Conservation (phyloP, 2,888 invertebrate species). For the Miltochrista miniata region DNA sequence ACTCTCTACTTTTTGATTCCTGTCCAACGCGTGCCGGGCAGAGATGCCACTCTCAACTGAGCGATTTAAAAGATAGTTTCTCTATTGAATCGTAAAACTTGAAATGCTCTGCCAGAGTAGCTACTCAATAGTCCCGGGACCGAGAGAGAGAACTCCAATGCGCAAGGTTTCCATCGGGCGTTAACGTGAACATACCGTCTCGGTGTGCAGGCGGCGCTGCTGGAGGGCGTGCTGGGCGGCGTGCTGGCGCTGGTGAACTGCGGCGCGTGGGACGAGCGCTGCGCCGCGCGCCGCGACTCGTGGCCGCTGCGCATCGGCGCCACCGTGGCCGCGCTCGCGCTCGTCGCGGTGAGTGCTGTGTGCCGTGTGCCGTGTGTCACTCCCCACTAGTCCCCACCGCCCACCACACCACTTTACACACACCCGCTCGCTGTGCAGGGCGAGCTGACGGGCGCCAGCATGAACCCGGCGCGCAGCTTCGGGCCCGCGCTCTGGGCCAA, state of each 20-base stretch:
- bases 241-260: conserved; percentile 87
- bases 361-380: too few relatives aligned
- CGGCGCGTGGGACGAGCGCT: conserved; percentile 88
- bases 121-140: too few relatives aligned
- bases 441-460: conserved; percentile 87
- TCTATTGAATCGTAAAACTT: too few relatives aligned
- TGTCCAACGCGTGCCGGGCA: too few relatives aligned
- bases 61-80: too few relatives aligned
- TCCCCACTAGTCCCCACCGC: not conserved
- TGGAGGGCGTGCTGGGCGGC: conserved; percentile 86
- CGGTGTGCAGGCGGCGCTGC: conserved; percentile 74
- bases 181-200: too few relatives aligned
- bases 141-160: too few relatives aligned
- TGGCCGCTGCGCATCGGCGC: conserved; percentile 86
- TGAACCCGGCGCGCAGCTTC: conserved; percentile 88
- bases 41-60: too few relatives aligned
- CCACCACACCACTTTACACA: not conserved
- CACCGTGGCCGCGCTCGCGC: conserved; percentile 84
- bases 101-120: too few relatives aligned
- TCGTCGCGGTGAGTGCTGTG: conserved; percentile 82
- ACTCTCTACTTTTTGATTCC: too few relatives aligned
- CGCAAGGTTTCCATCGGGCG: too few relatives aligned
- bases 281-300: conserved; percentile 84
- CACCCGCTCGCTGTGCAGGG: conserved; percentile 72
- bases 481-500: conserved; percentile 88